Conservation (phyloP, 1,140 invertebrate genomes). For the Belonocnema kinseyi region DNA sequence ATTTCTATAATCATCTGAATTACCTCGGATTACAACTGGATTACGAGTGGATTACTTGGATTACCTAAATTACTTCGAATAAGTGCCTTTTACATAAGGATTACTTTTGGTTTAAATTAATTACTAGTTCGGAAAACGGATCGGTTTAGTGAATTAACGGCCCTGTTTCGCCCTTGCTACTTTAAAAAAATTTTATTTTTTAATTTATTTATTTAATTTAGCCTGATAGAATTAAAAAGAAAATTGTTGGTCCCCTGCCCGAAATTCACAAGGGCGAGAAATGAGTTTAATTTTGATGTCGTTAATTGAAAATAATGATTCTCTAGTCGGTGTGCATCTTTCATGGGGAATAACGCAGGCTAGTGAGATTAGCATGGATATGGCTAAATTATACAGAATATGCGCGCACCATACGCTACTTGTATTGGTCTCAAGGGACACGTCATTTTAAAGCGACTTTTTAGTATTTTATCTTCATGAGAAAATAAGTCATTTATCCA, state of each 20-base stretch:
- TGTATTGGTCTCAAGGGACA: slow-evolving; percentile 55
- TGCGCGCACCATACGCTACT: slow-evolving; percentile 67
- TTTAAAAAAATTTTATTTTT: too few species aligned
- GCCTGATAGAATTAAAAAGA: neutral
- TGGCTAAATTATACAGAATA: slow-evolving; percentile 71
- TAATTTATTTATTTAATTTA: too few species aligned
- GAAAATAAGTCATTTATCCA: neutral
- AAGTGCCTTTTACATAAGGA: too few species aligned
- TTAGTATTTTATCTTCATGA: slow-evolving; percentile 47
- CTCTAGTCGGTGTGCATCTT: slow-evolving; percentile 67
- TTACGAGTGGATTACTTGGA: too few species aligned
- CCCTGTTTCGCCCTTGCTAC: too few species aligned
- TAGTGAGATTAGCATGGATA: slow-evolving; percentile 71
- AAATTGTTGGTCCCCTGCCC: slow-evolving; percentile 18
- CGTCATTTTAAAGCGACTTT: slow-evolving; percentile 53
- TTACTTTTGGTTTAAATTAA: too few species aligned
- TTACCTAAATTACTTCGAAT: too few species aligned
- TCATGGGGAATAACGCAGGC: slow-evolving; percentile 68
- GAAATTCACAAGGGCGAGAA: slow-evolving; percentile 63
- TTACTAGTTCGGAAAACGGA: too few species aligned
- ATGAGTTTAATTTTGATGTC: slow-evolving; percentile 71
- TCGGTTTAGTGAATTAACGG: too few species aligned
- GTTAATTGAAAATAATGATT: slow-evolving; percentile 55
- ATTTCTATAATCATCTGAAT: too few species aligned
- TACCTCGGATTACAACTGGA: too few species aligned